phyloP scores from a whole-genome alignment of 2,113 vertebrate genomes.

The Saimiri boliviensis region DNA sequence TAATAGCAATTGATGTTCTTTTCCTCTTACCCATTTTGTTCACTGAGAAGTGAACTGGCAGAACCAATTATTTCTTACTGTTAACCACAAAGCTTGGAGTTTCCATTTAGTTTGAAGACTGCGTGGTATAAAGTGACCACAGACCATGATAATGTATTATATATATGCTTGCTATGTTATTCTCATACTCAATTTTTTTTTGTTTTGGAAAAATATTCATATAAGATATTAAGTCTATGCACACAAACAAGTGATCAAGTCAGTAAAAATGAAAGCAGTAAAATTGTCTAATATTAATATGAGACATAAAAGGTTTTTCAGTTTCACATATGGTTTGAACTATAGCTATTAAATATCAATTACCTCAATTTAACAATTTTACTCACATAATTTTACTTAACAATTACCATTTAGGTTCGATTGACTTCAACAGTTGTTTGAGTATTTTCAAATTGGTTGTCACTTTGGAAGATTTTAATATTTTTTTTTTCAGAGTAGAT shows the following conservation, averaged over 20 bases:
- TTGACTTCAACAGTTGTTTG: not conserved
- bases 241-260: not conserved
- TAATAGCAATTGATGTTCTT: conserved; percentile 34
- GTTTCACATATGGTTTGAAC: not conserved
- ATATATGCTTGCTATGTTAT: not conserved
- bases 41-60: not conserved
- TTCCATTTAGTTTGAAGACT: not conserved
- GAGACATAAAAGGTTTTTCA: not conserved
- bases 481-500: not conserved
- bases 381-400: not conserved
- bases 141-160: not conserved
- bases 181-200: not conserved
- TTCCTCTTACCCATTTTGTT: not conserved
- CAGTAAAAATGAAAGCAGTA: not conserved
- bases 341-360: not conserved
- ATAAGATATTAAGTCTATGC: not conserved
- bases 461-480: conserved; percentile 13
- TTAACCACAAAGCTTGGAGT: not conserved
- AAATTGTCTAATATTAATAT: not conserved
- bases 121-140: not conserved
- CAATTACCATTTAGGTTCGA: not conserved
- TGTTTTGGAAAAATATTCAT: not conserved
- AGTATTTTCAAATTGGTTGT: not conserved
- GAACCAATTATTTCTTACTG: not conserved
- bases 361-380: not conserved